These are phyloP conservation scores for Hyles euphorbiae DNA, from an alignment of 1,140 invertebrate genomes.

Conservation along the genomic window DNA sequence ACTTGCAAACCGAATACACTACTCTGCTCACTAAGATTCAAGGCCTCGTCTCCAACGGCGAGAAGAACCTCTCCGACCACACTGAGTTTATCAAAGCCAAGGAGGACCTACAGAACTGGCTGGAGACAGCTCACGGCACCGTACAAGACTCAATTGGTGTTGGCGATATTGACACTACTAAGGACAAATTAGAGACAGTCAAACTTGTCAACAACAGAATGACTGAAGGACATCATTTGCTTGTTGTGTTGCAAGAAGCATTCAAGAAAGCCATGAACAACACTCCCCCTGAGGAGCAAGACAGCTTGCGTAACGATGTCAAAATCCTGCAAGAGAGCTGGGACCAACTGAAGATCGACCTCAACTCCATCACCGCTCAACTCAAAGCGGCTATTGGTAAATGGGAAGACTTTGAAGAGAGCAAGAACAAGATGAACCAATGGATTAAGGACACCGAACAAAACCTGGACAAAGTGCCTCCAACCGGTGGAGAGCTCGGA, in stretches of 20 bases:
- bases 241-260: constrained; percentile 86
- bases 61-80: constrained; percentile 92
- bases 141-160: constrained; percentile 89
- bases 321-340: constrained; percentile 85
- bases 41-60: constrained; percentile 86
- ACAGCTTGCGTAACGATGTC: constrained; percentile 84
- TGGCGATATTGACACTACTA: constrained; percentile 85
- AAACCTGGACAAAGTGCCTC: constrained; percentile 77
- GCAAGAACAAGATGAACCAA: constrained; percentile 80
- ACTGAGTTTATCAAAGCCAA: constrained; percentile 92
- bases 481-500: constrained; percentile 88
- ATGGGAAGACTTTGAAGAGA: constrained; percentile 89
- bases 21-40: constrained; percentile 85
- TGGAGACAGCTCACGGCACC: constrained; percentile 84
- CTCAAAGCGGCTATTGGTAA: constrained; percentile 85
- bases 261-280: constrained; percentile 90
- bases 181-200: constrained; percentile 89
- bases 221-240: constrained; percentile 90
- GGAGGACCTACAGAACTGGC: constrained; percentile 88
- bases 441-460: constrained; percentile 84
- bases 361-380: constrained; percentile 86
- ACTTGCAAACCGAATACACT: constrained; percentile 87
- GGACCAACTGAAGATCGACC: constrained; percentile 88
- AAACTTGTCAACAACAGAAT: constrained; percentile 83
- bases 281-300: constrained; percentile 87